phyloP scores from a whole-genome alignment of 2,888 invertebrate genomes.

The Spisula subtruncata region DNA sequence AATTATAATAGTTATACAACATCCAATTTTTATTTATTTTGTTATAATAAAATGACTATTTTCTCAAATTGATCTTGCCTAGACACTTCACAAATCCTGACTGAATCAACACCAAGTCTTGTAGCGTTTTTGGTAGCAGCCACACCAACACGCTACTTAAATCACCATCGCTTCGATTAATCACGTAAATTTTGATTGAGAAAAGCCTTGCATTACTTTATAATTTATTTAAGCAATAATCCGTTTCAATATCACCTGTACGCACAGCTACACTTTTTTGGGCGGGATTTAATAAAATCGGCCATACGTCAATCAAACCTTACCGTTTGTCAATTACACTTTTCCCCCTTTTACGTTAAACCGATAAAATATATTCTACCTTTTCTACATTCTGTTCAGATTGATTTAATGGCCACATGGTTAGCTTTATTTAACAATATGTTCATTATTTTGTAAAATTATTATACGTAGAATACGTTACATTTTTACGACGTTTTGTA shows the following conservation, averaged over 20 bases:
- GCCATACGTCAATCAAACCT: slow-evolving; percentile 36
- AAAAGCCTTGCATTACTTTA: slow-evolving; percentile 10
- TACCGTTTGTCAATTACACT: slow-evolving; percentile 16
- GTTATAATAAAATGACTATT: neutral
- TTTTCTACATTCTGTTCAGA: neutral
- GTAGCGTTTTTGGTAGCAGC: neutral
- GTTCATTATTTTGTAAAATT: slow-evolving; percentile 25
- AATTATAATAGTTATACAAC: neutral
- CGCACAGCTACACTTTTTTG: slow-evolving; percentile 27
- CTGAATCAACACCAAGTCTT: neutral
- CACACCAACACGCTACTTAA: slow-evolving; percentile 23
- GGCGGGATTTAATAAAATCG: slow-evolving; percentile 34
- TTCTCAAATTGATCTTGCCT: neutral
- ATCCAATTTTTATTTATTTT: neutral
- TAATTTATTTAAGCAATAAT: slow-evolving; percentile 36
- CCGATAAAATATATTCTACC: neutral
- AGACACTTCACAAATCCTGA: neutral
- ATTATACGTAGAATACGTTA: neutral
- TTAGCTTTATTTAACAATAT: slow-evolving; percentile 28
- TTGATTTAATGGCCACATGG: neutral
- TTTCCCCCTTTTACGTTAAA: slow-evolving; percentile 34
- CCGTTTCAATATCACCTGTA: slow-evolving; percentile 33
- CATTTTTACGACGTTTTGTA: neutral
- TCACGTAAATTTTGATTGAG: slow-evolving; percentile 38
- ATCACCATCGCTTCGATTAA: slow-evolving; percentile 42